Evolutionary conservation across 2,113 vertebrate species (phyloP), one percentile per base, ranked within the genome.

Genomic region (Piliocolobus tephrosceles): DNA sequence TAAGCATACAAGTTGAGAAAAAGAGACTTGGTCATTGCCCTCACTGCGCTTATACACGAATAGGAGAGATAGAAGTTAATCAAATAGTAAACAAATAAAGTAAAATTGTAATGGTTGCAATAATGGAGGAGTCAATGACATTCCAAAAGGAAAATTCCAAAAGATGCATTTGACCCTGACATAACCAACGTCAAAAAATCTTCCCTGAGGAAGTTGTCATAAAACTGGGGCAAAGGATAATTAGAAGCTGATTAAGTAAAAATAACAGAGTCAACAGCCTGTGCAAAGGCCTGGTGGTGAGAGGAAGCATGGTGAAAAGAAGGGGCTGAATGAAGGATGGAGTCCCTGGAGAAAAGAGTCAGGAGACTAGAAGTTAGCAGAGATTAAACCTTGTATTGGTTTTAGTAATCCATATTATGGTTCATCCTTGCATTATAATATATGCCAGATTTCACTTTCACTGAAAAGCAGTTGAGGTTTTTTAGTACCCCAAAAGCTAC

Each of bases 311-410:
- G 22, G 6, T 38, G n/a, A 52, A 38, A 35, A 81, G 14, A 8
- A 64, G 18, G 45, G 2, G 30, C 7, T 68, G 22, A 45, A 76
- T 88, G 45, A n/a, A 58, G 57, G 1, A 88, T 3, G 55, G 22
- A 1, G 3, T 78, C 0, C 0, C 14, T 64, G 61, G 61, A 23
- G 16, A 43, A 22, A n/a, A 58, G 22, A 73, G 11, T 11, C 8
- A 10, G 27, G 8, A 84, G 22, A 27, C 16, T 32, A 52, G n/a
- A 45, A 27, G 13, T 72, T 6, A 52, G 47, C 0, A 32, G 5
- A 9, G 10, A 25, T 50, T 40, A 45, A 8, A 13, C 1, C 1
- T 35, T 8, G 5, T 1, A 6, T 5, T 64, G 3, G 12, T 25
- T n/a, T 73, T 52, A n/a, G 13, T 50, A n/a, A 76, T 8, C 2